Evolutionary conservation across 2,113 vertebrate species (phyloP), one percentile per base, ranked within the genome.

Genomic region (Ursus arctos): DNA sequence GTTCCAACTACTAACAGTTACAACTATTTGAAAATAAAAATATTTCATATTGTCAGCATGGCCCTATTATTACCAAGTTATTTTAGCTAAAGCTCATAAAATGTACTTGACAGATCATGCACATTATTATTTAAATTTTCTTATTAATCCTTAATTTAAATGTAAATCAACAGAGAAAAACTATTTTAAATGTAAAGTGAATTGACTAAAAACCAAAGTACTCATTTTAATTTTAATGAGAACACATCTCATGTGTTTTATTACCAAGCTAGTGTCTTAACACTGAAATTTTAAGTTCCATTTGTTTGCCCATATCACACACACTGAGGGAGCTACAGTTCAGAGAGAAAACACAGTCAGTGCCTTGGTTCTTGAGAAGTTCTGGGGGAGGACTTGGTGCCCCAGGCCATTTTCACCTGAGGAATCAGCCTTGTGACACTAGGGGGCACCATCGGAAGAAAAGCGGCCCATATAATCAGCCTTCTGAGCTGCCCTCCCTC

Each of bases 1-100:
- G 89, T 77, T 87, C 18, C 12, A 94, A 76, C 69, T 40, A 65
- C n/a, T 59, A 74, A 83, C 12, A 96, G 53, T 76, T 93, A 82
- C 72, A 88, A 74, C 15, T 87, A n/a, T 67, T 84, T 76, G 71
- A 94, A 91, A 95, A 92, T 71, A 65, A 81, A 89, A 95, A 74
- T 83, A 53, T 82, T 94, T 97, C 36, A n/a, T 49, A 49, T 88
- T 83, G 16, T 81, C 55, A 36, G 16, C 24, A 67, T 76, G 31
- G 10, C 12, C 5, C 26, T 94, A 40, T 85, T 81, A 26, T 76
- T 97, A 88, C 16, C 33, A 92, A 95, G 63, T 63, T 91, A 88
- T 69, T 98, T 93, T 84, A 82, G 26, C 76, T 55, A 88, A 93
- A 67, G 40, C 11, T 85, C 88, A 57, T 31, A 57, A 95, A 57